A percentile compares a stretch with the other conserved stretches of the same genome.
Conservation (phyloP, 2,888 invertebrate genomes). For the Mesoligia furuncula region DNA sequence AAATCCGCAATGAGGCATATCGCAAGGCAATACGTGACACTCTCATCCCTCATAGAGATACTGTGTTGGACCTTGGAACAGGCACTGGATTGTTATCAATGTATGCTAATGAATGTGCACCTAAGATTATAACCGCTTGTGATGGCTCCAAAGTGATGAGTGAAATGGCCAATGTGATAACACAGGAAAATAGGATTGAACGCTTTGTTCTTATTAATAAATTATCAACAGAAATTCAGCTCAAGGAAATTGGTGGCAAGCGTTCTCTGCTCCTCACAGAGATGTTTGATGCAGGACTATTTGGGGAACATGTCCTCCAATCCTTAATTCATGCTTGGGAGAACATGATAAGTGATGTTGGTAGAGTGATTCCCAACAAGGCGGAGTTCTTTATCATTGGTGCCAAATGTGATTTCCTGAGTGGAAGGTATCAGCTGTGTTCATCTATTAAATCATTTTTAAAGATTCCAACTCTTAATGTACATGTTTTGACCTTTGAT, state of each 20-base stretch:
- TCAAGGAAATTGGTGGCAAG: constrained; percentile 89
- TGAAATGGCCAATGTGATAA: constrained; percentile 87
- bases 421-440: constrained; percentile 85
- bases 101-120: constrained; percentile 91
- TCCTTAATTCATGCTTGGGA: constrained; percentile 93
- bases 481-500: constrained; percentile 76
- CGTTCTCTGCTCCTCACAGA: constrained; percentile 93
- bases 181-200: constrained; percentile 87
- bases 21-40: constrained; percentile 91
- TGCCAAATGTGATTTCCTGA: constrained; percentile 89
- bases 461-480: constrained; percentile 73
- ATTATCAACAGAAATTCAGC: constrained; percentile 90
- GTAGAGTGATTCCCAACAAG: constrained; percentile 91
- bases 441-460: constrained; percentile 73
- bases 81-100: constrained; percentile 94
- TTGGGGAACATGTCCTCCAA: constrained; percentile 93
- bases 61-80: constrained; percentile 94
- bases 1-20: constrained; percentile 92
- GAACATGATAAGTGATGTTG: constrained; percentile 87
- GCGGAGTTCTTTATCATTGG: constrained; percentile 92
- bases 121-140: constrained; percentile 91
- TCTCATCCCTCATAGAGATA: constrained; percentile 83
- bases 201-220: constrained; percentile 90
- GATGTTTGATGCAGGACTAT: constrained; percentile 94
- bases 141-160: constrained; percentile 92